A percentile compares a stretch with the other conserved stretches of the same genome.
Conservation (phyloP, 2,797 vertebrate genomes). For the Hippopotamyrus pictus region DNA sequence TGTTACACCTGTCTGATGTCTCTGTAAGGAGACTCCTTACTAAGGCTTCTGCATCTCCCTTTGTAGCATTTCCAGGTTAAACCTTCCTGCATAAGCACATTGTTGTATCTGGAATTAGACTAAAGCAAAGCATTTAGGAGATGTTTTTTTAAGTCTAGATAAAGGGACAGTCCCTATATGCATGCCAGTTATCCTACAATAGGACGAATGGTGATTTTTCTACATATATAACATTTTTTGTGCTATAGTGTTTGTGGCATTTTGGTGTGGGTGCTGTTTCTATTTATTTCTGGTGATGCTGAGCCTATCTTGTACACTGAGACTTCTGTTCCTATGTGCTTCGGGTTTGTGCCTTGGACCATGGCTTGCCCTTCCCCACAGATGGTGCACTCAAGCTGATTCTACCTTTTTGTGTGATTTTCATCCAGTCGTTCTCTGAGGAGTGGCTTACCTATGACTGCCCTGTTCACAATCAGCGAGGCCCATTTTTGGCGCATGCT, state of each 20-base stretch:
- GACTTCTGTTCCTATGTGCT: neutral
- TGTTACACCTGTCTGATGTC: neutral
- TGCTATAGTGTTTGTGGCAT: neutral
- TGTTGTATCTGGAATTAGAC: neutral
- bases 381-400: neutral
- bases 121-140: neutral
- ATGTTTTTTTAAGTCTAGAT: neutral
- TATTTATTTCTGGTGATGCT: neutral
- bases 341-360: neutral
- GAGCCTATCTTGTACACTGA: neutral
- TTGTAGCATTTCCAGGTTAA: conserved; percentile 12
- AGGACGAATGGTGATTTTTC: neutral
- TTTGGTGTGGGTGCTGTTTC: neutral
- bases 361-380: neutral
- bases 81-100: neutral
- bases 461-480: neutral
- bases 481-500: neutral
- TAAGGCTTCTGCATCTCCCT: neutral
- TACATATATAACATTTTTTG: neutral
- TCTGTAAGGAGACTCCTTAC: neutral
- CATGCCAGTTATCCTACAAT: neutral
- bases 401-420: neutral
- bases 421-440: neutral
- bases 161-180: neutral
- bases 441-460: neutral